Evolutionary conservation across 2,888 invertebrate species (phyloP).

Genomic region (Hypselothyrea guttata): DNA sequence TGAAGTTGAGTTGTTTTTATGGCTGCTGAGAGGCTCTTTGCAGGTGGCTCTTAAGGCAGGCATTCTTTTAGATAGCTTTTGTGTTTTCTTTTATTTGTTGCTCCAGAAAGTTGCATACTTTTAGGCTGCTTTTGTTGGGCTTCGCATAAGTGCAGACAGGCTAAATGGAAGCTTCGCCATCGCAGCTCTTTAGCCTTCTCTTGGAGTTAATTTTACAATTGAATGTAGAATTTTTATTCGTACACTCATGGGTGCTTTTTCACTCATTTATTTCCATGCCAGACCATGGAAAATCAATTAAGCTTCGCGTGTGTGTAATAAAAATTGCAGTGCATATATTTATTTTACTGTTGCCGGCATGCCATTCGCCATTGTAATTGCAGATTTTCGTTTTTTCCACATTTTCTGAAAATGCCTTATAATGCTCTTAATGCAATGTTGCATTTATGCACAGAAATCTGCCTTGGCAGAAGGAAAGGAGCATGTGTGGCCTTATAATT

Average conservation of each 20-base stretch:
- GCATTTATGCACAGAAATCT: conserved; percentile 48
- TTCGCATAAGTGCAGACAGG: neutral
- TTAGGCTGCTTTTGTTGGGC: conserved; percentile 3
- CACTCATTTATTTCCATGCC: conserved; percentile 33
- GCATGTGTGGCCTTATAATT: conserved; percentile 41
- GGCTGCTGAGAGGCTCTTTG: conserved; percentile 45
- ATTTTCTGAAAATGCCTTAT: conserved; percentile 4
- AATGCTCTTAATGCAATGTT: conserved; percentile 33
- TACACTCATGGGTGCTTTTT: neutral
- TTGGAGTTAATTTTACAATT: conserved; percentile 61
- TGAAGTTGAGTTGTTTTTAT: conserved; percentile 38
- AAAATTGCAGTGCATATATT: conserved; percentile 38
- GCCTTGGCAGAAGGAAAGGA: conserved; percentile 12
- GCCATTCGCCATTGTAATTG: conserved; percentile 15
- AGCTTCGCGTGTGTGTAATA: conserved; percentile 28
- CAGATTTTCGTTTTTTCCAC: neutral
- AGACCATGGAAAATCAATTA: conserved; percentile 64
- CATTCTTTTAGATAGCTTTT: neutral
- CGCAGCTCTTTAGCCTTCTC: conserved; percentile 7
- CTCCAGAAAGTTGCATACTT: conserved; percentile 5
- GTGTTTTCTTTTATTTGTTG: neutral
- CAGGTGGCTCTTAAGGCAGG: conserved; percentile 50
- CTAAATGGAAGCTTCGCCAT: neutral
- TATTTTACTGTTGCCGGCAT: neutral
- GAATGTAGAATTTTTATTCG: conserved; percentile 23